Evolutionary conservation across 1,140 invertebrate genomes (phyloP).

Genomic region (Tachypleus tridentatus): DNA sequence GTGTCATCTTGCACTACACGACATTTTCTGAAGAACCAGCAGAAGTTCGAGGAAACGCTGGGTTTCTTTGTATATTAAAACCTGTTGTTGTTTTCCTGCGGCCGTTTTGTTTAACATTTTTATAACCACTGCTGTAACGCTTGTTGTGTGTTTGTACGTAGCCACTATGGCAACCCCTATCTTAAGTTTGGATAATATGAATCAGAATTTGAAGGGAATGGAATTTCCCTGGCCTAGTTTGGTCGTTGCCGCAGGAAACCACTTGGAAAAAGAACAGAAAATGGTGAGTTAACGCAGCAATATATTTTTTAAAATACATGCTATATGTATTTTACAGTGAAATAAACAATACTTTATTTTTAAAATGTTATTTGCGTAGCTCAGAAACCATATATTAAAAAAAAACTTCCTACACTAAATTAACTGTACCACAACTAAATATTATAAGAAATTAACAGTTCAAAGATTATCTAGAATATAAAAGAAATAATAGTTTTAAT

Average conservation of each 20-base stretch:
- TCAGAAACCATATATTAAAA: not conserved
- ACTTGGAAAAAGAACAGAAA: constrained; percentile 46
- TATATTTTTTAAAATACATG: constrained; percentile 1
- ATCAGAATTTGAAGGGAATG: constrained; percentile 79
- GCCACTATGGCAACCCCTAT: not conserved
- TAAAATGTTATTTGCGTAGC: not conserved
- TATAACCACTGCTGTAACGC: too few relatives aligned
- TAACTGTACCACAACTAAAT: too few relatives aligned
- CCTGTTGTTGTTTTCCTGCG: too few relatives aligned
- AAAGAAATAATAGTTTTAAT: too few relatives aligned
- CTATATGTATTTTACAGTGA: not conserved
- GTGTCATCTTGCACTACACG: too few relatives aligned
- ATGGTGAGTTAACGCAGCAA: constrained; percentile 30
- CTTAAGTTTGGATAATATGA: constrained; percentile 60
- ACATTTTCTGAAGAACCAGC: too few relatives aligned
- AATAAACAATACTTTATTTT: not conserved
- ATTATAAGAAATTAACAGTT: too few relatives aligned
- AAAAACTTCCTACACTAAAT: not conserved
- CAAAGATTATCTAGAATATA: too few relatives aligned
- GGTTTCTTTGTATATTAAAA: too few relatives aligned
- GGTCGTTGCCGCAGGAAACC: constrained; percentile 60
- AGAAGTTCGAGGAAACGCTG: too few relatives aligned
- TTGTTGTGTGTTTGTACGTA: too few relatives aligned
- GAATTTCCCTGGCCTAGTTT: constrained; percentile 93
- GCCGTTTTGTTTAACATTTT: too few relatives aligned